A percentile compares a stretch with the other conserved stretches of the same genome.
phyloP scores from a whole-genome alignment of 2,888 invertebrate species.

The Leucophora obtusa region DNA sequence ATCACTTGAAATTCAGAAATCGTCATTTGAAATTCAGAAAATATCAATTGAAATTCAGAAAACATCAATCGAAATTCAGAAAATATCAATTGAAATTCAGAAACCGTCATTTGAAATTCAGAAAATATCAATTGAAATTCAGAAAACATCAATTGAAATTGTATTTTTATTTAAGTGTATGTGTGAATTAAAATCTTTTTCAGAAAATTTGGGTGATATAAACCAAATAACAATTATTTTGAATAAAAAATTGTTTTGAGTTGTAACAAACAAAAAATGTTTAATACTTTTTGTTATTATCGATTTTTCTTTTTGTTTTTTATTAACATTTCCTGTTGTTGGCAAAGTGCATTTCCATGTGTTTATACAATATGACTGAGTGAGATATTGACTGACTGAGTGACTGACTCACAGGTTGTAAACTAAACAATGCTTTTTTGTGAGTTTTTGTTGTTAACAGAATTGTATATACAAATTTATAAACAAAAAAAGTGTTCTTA shows the following conservation, averaged over 20 bases:
- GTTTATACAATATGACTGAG: slow-evolving; percentile 8
- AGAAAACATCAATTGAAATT: too few species aligned
- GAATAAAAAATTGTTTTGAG: not conserved
- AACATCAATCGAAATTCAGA: too few species aligned
- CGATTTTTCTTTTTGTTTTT: slow-evolving; percentile 5
- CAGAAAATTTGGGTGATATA: not conserved
- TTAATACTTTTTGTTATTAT: not conserved
- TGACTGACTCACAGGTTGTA: slow-evolving; percentile 25
- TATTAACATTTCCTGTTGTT: slow-evolving; percentile 46
- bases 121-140: too few species aligned
- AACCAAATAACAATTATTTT: not conserved
- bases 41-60: too few species aligned
- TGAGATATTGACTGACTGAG: slow-evolving; percentile 8
- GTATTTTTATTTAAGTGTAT: too few species aligned
- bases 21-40: too few species aligned
- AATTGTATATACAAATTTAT: slow-evolving; percentile 26
- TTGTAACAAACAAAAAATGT: not conserved
- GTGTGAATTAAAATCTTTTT: too few species aligned
- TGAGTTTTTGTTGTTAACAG: slow-evolving; percentile 30
- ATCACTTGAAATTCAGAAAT: too few species aligned
- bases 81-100: too few species aligned
- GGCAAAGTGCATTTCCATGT: slow-evolving; percentile 31
- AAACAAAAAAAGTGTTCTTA: not conserved
- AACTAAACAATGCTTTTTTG: slow-evolving; percentile 25
- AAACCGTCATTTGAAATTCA: too few species aligned